Percentiles rank a stretch among this genome's conserved stretches.
phyloP scores from a whole-genome alignment of 1,140 invertebrate species.

The Pomacea maculata region DNA sequence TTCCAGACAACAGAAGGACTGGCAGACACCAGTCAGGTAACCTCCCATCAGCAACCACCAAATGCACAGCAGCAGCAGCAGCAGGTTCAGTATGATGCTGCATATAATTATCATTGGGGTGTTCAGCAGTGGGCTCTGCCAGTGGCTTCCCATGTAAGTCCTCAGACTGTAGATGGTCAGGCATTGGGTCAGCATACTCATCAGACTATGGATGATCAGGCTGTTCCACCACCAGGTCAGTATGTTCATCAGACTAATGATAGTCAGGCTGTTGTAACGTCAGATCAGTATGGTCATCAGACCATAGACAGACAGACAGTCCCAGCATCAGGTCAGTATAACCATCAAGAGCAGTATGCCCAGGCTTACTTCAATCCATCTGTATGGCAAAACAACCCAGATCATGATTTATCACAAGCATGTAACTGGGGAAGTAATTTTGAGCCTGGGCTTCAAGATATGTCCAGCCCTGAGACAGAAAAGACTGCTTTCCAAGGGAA shows the following conservation, averaged over 20 bases:
- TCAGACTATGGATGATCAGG: not conserved
- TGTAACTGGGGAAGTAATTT: not conserved
- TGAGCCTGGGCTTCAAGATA: not conserved
- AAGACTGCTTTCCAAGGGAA: not conserved
- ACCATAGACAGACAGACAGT: not conserved
- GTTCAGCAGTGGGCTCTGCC: no score
- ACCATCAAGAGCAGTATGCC: not conserved
- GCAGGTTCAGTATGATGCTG: not conserved
- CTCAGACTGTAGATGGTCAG: no score
- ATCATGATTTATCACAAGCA: not conserved
- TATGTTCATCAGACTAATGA: no score
- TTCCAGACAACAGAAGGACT: not conserved
- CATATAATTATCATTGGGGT: not conserved
- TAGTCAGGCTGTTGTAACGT: no score
- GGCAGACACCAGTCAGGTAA: not conserved
- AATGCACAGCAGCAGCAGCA: conserved; percentile 7
- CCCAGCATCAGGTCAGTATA: not conserved
- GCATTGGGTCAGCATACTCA: not conserved
- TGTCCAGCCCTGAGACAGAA: not conserved
- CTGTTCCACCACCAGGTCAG: not conserved
- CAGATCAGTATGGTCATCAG: no score
- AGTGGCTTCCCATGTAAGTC: no score
- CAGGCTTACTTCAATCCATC: conserved; percentile 12
- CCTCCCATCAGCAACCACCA: not conserved
- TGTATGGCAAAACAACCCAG: not conserved